Base-by-base conservation (phyloP, 2,797 vertebrate genomes). In the Gouania willdenowi region DNA sequence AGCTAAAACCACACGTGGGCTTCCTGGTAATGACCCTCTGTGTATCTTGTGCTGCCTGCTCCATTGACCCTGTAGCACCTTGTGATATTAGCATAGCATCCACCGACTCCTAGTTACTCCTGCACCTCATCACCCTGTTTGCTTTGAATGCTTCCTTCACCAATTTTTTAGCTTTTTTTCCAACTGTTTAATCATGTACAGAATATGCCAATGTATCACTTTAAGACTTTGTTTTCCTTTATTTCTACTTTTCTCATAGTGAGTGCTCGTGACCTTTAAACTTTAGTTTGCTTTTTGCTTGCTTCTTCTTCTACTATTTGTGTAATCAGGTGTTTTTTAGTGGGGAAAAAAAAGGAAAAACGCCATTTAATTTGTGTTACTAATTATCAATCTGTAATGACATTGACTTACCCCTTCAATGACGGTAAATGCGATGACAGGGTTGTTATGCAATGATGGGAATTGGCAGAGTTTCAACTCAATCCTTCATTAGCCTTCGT, bases 41-140 rank as follows among this genome's bases (percentile, higher is more conserved):
- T 81, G 71, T 82, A 20, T 77, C 51, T 68, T 84, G 65, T 67
- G 77, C 69, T 58, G 63, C 75, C 74, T 79, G 66, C 66, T 71
- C 70, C 77, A 77, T 75, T 52, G 57, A 75, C 45, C 67, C 66
- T 44, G 48, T 81, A 72, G 42, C 62, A 66, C 56, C 51, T 63
- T 28, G 78, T 83, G 71, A 58, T 64, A 53, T 73, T 75, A 76
- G 62, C 33, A 0, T 69, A 66, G 31, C 40, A 1, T 10, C 50
- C 37, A 45, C 31, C 46, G 48, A 44, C 37, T 29, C 32, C 54
- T 4, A 6, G 8, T 25, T 25, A 11, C 59, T 42, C 44, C 8
- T 12, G 10, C 42, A 40, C 44, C 53, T 57, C 41, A 11, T 24
- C 45, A 12, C 44, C 68, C 52, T 37, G 29, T 49, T 48, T 46